Conservation (phyloP, 2,888 invertebrate genomes). For the Iphiclides podalirius region DNA sequence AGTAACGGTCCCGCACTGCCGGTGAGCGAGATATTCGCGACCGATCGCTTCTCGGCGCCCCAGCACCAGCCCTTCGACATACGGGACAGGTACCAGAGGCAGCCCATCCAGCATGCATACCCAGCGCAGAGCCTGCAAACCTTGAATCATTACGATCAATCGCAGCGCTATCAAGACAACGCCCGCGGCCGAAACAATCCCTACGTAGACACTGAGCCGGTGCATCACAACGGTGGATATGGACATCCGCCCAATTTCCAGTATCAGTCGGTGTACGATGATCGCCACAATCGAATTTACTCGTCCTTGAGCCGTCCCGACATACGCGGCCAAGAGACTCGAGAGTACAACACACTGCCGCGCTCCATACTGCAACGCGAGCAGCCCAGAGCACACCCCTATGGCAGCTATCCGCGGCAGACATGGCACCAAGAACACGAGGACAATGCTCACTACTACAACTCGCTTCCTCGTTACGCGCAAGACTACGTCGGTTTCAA, state of each 20-base stretch:
- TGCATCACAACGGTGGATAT: conserved; percentile 40
- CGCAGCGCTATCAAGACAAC: conserved; percentile 38
- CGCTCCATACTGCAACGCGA: conserved; percentile 18
- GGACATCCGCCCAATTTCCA: conserved; percentile 36
- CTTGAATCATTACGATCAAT: conserved; percentile 56
- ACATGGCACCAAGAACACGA: conserved; percentile 9
- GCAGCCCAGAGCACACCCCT: not conserved
- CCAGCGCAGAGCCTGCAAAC: conserved; percentile 68
- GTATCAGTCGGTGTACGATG: conserved; percentile 51
- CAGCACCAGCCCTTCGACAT: conserved; percentile 65
- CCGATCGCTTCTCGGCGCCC: conserved; percentile 61
- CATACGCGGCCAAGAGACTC: not conserved
- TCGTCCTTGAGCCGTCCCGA: conserved; percentile 50
- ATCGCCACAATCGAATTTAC: conserved; percentile 46
- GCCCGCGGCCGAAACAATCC: conserved; percentile 45
- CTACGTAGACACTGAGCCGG: conserved; percentile 50
- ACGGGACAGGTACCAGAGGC: conserved; percentile 60
- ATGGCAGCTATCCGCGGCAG: conserved; percentile 9
- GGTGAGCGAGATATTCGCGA: conserved; percentile 68
- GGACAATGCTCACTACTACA: conserved; percentile 31
- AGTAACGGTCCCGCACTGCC: conserved; percentile 56
- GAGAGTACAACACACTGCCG: conserved; percentile 12
- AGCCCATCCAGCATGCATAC: conserved; percentile 58
- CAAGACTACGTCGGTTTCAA: conserved; percentile 38
- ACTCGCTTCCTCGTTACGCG: conserved; percentile 51